These are phyloP conservation scores for Theristus sp. DNA, from an alignment of 2,888 invertebrate genomes.

Conservation along the genomic window DNA sequence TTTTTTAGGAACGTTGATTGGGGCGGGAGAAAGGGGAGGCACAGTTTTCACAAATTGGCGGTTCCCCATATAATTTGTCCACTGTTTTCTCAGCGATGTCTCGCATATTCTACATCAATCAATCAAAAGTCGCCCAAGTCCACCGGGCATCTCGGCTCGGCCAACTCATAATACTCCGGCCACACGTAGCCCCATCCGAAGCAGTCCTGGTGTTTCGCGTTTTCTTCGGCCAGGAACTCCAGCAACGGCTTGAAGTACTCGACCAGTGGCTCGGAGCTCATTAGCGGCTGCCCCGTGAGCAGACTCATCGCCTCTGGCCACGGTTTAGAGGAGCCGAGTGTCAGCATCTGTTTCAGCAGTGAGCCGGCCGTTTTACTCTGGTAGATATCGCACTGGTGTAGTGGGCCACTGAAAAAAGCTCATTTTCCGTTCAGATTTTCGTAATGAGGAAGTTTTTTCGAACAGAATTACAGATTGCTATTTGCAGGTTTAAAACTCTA, in stretches of 20 bases:
- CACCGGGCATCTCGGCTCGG: conserved; percentile 45
- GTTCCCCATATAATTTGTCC: too few relatives aligned
- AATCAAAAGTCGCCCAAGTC: too few relatives aligned
- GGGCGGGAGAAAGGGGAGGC: too few relatives aligned
- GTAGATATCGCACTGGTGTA: conserved; percentile 81
- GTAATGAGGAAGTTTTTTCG: too few relatives aligned
- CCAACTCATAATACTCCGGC: conserved; percentile 1
- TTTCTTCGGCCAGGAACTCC: conserved; percentile 63
- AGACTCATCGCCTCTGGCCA: conserved; percentile 10
- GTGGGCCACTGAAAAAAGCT: too few relatives aligned
- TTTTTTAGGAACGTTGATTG: too few relatives aligned
- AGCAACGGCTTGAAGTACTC: conserved; percentile 72
- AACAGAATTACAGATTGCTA: too few relatives aligned
- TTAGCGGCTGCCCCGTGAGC: conserved; percentile 31
- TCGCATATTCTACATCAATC: too few relatives aligned
- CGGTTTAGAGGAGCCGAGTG: conserved; percentile 7
- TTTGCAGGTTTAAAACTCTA: too few relatives aligned
- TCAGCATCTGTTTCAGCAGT: conserved; percentile 2
- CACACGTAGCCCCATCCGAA: conserved; percentile 5
- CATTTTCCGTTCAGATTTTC: too few relatives aligned
- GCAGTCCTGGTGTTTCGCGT: conserved; percentile 36
- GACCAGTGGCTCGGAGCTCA: conserved; percentile 60
- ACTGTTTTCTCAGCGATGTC: too few relatives aligned
- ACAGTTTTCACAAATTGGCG: too few relatives aligned
- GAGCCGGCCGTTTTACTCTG: conserved; percentile 66